Conservation (phyloP, 2,888 invertebrate species). For the Nomada hirtipes region DNA sequence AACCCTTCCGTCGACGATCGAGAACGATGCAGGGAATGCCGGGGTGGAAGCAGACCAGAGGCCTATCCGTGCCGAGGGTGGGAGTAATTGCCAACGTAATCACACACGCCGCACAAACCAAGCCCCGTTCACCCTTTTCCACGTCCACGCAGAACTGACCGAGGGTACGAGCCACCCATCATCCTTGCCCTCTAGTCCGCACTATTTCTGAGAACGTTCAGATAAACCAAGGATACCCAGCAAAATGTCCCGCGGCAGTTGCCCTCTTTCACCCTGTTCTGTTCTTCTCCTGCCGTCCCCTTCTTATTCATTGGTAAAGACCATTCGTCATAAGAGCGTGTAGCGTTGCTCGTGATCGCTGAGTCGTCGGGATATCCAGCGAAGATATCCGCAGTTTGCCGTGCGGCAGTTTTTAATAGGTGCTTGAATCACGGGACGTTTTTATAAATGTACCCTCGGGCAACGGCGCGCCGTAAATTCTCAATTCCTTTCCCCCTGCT, state of each 20-base stretch:
- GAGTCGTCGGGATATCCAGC: constrained; percentile 42
- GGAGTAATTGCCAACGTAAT: constrained; percentile 83
- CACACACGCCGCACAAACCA: constrained; percentile 81
- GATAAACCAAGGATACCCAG: constrained; percentile 65
- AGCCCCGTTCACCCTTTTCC: constrained; percentile 58
- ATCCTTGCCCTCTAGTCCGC: constrained; percentile 51
- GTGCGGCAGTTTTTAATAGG: constrained; percentile 56
- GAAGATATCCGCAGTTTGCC: constrained; percentile 55
- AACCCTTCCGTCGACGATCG: constrained; percentile 77
- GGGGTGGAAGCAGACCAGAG: constrained; percentile 55
- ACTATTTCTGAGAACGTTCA: constrained; percentile 74
- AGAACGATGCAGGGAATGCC: constrained; percentile 54
- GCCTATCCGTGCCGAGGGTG: constrained; percentile 67
- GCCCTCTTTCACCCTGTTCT: not conserved
- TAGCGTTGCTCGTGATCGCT: not conserved
- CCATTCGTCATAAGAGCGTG: constrained; percentile 46
- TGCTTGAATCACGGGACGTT: constrained; percentile 39
- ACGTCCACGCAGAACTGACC: constrained; percentile 62
- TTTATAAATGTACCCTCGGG: constrained; percentile 31
- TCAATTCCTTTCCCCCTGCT: constrained; percentile 34
- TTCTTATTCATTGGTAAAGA: constrained; percentile 19
- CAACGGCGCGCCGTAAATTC: constrained; percentile 42
- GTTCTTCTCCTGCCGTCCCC: not conserved
- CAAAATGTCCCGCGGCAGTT: constrained; percentile 59
- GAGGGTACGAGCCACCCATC: constrained; percentile 69